Percentiles rank a stretch among this genome's conserved stretches.
These are phyloP conservation scores for Theodoxus fluviatilis DNA, from an alignment of 2,888 invertebrate genomes.

Conservation along the genomic window DNA sequence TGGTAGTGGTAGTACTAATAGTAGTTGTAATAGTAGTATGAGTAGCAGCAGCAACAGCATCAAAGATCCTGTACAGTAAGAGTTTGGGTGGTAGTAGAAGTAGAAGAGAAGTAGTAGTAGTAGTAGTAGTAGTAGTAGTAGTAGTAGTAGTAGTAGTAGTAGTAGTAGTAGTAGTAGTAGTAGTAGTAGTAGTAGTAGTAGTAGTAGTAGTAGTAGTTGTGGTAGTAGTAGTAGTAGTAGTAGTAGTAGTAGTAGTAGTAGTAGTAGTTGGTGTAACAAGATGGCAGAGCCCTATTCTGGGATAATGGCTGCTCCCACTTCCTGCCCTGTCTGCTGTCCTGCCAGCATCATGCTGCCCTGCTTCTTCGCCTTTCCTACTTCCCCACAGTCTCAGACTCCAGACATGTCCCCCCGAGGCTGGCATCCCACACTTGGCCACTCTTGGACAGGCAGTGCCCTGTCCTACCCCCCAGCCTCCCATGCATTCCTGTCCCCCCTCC, in stretches of 20 bases:
- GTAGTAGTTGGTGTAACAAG: not conserved
- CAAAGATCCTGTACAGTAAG: too few relatives aligned
- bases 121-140: conserved; percentile 6
- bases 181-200: conserved; percentile 15
- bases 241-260: not conserved
- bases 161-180: conserved; percentile 11
- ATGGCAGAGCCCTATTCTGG: too few relatives aligned
- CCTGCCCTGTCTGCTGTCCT: too few relatives aligned
- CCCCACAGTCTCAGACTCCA: too few relatives aligned
- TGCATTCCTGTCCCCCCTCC: too few relatives aligned
- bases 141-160: conserved; percentile 17
- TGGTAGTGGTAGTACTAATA: not conserved
- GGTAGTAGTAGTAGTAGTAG: conserved; percentile 7
- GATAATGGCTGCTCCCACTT: too few relatives aligned
- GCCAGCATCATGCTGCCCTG: too few relatives aligned
- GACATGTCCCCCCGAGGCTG: too few relatives aligned
- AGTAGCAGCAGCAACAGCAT: not conserved
- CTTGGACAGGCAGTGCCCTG: too few relatives aligned
- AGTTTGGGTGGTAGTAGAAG: not conserved
- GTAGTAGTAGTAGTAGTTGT: conserved; percentile 13
- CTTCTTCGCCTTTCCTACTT: too few relatives aligned
- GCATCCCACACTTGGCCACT: too few relatives aligned
- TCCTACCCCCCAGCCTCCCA: too few relatives aligned
- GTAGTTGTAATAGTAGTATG: not conserved
- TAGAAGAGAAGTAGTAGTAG: conserved; percentile 9